A percentile compares a stretch with the other conserved stretches of the same genome.
phyloP scores from a whole-genome alignment of 2,113 vertebrate species.

The Urocolius indicus region DNA sequence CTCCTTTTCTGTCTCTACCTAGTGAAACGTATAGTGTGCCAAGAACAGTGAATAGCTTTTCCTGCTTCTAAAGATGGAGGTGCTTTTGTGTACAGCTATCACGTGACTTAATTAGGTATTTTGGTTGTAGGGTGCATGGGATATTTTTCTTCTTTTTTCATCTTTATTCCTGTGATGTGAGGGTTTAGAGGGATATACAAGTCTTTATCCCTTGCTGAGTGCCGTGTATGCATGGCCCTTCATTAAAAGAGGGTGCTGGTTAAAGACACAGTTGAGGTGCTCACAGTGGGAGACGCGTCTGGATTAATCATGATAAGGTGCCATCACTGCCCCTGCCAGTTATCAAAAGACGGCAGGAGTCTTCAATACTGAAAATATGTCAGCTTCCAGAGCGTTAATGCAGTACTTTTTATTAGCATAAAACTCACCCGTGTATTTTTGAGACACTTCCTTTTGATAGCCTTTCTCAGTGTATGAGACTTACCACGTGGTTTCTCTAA shows the following conservation, averaged over 20 bases:
- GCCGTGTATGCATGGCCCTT: not conserved
- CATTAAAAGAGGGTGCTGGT: not conserved
- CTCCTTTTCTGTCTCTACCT: not conserved
- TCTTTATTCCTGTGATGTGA: not conserved
- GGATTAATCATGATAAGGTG: not conserved
- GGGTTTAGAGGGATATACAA: not conserved
- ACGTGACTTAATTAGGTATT: not conserved
- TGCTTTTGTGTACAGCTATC: not conserved
- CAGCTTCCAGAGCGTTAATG: not conserved
- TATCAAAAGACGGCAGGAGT: not conserved
- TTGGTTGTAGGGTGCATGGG: rapidly evolving
- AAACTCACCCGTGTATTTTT: not conserved
- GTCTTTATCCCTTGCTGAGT: not conserved
- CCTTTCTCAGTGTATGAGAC: not conserved
- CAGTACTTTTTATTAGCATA: not conserved
- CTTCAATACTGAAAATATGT: not conserved
- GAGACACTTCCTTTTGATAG: not conserved
- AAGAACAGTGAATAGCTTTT: not conserved
- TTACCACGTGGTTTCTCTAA: not conserved
- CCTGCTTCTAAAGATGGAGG: not conserved
- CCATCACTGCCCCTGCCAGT: not conserved
- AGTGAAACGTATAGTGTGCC: not conserved
- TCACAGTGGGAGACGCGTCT: not conserved
- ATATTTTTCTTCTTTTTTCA: not conserved
- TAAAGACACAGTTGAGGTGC: not conserved